Evolutionary conservation across 2,797 vertebrate genomes (phyloP), one percentile per base, ranked within the genome.

Genomic region (Sylvia borin): DNA sequence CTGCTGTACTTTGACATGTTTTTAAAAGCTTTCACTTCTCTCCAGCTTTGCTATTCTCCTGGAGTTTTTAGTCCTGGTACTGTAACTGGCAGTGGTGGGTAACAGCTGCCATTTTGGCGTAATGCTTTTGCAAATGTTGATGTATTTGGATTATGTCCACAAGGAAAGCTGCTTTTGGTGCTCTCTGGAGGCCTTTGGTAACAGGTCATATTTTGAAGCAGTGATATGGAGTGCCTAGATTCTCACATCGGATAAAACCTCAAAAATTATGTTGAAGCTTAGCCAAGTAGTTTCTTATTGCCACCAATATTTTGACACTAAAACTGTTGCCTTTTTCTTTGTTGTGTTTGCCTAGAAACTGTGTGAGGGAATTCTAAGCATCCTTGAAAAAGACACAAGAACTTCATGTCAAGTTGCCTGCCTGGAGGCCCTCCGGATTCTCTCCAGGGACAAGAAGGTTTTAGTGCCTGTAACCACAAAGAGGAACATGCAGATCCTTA

Each of bases 371-470:
- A 98, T 99, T 94, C 96, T 99, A 92, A 96, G 98, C 73, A 97
- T 99, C 32, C 98, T 99, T 13, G 97, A 98, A 85, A 98, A 98
- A 88, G 98, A 98, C 62, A 97, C 98, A 77, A 96, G 96, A 95
- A 98, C 98, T 32, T 98, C 98, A 29, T 99, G 98, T 97, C 99
- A 98, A 98, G 98, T 98, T 91, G 98, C 98, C 86, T 99, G 99
- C 91, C 97, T 99, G 95, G 99, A 99, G 97, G 98, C 99, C 16
- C 98, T 99, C 45, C 99, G 99, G 86, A 99, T 99, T 98, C 98
- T 99, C 74, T 99, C 99, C 91, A 98, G 99, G 95, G 99, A 99
- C 98, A 99, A 99, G 97, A 98, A 98, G 45, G 98, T 99, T 96
- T 98, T 99, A 84, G 98, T 98, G 77, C 99, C 99, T 72, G 98